Base-by-base conservation (phyloP, 2,888 invertebrate genomes). In the Agonopterix alstromeriana region DNA sequence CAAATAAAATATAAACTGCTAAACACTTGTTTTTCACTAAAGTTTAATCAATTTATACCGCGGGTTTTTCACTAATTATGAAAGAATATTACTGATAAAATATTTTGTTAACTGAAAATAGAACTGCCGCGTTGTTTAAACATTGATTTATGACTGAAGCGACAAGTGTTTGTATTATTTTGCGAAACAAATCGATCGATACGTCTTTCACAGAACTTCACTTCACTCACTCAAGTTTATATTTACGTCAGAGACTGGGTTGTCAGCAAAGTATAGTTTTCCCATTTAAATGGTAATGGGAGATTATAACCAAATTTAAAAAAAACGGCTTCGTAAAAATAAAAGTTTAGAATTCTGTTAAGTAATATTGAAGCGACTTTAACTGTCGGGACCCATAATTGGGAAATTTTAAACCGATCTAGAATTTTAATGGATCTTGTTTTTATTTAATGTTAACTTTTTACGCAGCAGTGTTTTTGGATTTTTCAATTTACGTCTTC, bases 201-300 rank as follows among this genome's bases (percentile, higher is more conserved):
- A 77, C 12, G n/a, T 44, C 38, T n/a, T 10, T 10, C 38, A 38
- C 38, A 42, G 12, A 12, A 49, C 55, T 52, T 47, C 47, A 51
- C 52, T 8, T 12, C 45, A 35, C 43, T n/a, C 27, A 55, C 43
- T n/a, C 27, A 55, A 59, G 56, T 61, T 63, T 57, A 65, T 61
- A 65, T 61, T 63, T 65, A 79, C 79, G 80, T 80, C 81, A 80
- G 61, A 62, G 12, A 48, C 3, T 55, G 67, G 51, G 77, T 63
- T 71, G 66, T 60, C 63, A 68, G 51, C 8, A 11, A 7, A 12
- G 38, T 3, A 38, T 38, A 27, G 27, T 38, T n/a, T n/a, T 38
- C 38, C 38, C 38, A 38, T 38, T 27, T 27, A 27, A 7, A 27
- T 27, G 17, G 17, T 17, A 17, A 3, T 17, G 5, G 27, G 27